Conservation (phyloP, 2,888 invertebrate genomes). For the Melieria crassipennis region DNA sequence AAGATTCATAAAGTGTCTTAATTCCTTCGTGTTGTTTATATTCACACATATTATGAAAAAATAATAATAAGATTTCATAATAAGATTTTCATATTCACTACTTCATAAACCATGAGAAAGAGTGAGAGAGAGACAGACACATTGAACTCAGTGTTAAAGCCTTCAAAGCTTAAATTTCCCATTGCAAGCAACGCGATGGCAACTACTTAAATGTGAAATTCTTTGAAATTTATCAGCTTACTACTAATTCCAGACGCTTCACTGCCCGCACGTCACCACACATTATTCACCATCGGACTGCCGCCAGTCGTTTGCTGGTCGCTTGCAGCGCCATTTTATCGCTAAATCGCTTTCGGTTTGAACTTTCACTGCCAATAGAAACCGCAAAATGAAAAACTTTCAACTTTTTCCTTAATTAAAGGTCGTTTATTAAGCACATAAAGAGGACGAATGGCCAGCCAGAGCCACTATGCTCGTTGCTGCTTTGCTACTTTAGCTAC, state of each 20-base stretch:
- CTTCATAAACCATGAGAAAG: too few relatives aligned
- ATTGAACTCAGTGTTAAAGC: too few relatives aligned
- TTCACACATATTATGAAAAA: too few relatives aligned
- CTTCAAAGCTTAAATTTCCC: too few relatives aligned
- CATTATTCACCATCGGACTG: neutral
- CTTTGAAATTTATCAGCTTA: neutral
- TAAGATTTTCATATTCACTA: too few relatives aligned
- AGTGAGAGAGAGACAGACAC: too few relatives aligned
- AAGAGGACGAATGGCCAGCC: neutral
- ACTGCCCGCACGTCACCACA: neutral
- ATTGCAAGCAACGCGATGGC: too few relatives aligned
- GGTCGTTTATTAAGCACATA: constrained; percentile 22
- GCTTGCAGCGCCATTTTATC: neutral
- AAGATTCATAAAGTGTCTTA: too few relatives aligned
- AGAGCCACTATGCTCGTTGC: constrained; percentile 3
- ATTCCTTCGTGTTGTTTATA: too few relatives aligned
- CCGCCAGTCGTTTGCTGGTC: neutral
- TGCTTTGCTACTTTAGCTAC: neutral
- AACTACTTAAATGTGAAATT: neutral
- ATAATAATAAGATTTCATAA: too few relatives aligned
- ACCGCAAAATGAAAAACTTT: constrained; percentile 23
- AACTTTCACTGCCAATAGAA: constrained; percentile 14
- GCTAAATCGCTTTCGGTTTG: neutral
- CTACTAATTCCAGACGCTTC: neutral
- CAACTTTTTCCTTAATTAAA: constrained; percentile 30